Base-by-base conservation (phyloP, 2,888 invertebrate genomes). In the Acrocyrtus sp. region DNA sequence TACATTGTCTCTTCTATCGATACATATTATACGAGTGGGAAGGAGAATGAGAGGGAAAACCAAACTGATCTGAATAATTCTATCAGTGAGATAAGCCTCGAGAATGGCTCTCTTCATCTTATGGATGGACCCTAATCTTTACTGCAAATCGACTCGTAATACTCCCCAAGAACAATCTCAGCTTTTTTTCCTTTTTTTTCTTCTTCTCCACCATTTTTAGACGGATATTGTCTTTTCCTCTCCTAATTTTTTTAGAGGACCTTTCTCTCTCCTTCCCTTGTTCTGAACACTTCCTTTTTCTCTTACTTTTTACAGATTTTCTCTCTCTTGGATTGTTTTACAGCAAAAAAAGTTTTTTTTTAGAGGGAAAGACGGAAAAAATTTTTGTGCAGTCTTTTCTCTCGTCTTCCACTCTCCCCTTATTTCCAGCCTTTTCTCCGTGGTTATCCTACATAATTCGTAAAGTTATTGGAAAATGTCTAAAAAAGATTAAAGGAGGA, bases 71-170 rank as follows among this genome's bases (percentile, higher is more conserved):
- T 80, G 80, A 80, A 80, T 80, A 80, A 78, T 80, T 80, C 80
- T 78, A 80, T 80, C 80, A 78, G 76, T 67, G 72, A 80, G 80
- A 80, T 80, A 80, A 80, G 80, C 78, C 74, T 21, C 54, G 69
- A 70, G 78, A 80, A 80, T 80, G 77, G 78, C 77, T 80, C 80
- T 80, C 78, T 80, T 80, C 80, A 80, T 80, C 80, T 80, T 80
- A 75, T 80, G 76, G 80, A 78, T 80, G 80, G 78, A 78, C 80
- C 78, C 77, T 80, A 78, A 78, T 80, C 80, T 80, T 80, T 80
- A 80, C 77, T 78, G 80, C 80, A 80, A 80, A 80, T 80, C 80
- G 80, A 80, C 80, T 80, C 78, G 79, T 80, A 80, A 80, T 80
- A 74, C 78, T 77, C 76, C 76, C 74, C 72, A 77, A 77, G 80